Evolutionary conservation across 2,888 invertebrate genomes (phyloP).

Genomic region (Drosophila neotestacea): DNA sequence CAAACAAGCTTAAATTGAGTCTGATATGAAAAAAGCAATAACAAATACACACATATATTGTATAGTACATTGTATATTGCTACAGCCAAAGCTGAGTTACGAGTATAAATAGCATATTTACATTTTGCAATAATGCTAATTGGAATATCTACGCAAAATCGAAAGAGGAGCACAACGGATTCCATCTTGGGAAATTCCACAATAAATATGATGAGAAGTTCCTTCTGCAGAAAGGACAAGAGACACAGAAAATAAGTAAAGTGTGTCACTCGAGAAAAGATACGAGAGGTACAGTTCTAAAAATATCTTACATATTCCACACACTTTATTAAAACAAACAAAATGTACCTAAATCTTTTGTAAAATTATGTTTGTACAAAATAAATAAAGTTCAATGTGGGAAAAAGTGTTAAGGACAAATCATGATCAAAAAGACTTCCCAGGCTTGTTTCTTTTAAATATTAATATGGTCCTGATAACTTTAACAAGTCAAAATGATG

Average conservation of each 20-base stretch:
- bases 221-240: not conserved
- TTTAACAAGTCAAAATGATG: too few relatives aligned
- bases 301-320: too few relatives aligned
- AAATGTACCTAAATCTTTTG: too few relatives aligned
- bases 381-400: too few relatives aligned
- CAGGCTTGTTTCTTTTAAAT: too few relatives aligned
- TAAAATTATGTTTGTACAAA: too few relatives aligned
- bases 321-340: too few relatives aligned
- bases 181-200: constrained; percentile 11
- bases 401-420: too few relatives aligned
- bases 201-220: constrained; percentile 4
- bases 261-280: not conserved
- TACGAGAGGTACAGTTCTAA: too few relatives aligned
- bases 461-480: too few relatives aligned
- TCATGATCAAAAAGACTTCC: too few relatives aligned
- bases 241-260: not conserved
- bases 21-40: constrained; percentile 57
- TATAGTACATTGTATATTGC: not conserved
- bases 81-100: constrained; percentile 13
- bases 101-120: constrained; percentile 59
- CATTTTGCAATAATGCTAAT: constrained; percentile 49
- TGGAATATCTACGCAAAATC: constrained; percentile 32
- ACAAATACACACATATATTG: constrained; percentile 20
- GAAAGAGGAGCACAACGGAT: constrained; percentile 13
- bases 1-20: constrained; percentile 72